Evolutionary conservation across 2,797 vertebrate genomes (phyloP).

Genomic region (Cyprinella venusta): DNA sequence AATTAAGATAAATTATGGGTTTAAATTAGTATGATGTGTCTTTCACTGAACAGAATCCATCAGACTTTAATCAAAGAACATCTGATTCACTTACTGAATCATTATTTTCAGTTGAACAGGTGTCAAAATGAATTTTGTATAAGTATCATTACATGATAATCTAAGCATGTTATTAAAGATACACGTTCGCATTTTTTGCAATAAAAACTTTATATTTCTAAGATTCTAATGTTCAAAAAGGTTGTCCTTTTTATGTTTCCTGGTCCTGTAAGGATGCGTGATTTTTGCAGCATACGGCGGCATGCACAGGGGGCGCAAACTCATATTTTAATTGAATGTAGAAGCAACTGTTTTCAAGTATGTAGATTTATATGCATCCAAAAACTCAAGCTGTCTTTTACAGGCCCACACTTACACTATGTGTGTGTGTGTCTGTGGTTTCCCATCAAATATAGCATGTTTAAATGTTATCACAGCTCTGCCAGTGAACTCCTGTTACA

Average conservation of each 20-base stretch:
- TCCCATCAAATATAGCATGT: constrained; percentile 38
- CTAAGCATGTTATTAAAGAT: background rate
- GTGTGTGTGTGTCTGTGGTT: background rate
- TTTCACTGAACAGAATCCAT: background rate
- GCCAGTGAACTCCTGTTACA: constrained; percentile 45
- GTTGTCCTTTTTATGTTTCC: constrained; percentile 1
- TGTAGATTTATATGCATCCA: constrained; percentile 29
- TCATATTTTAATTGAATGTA: constrained; percentile 34
- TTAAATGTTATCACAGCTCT: constrained; percentile 35
- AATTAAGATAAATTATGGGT: background rate
- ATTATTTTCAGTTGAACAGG: background rate
- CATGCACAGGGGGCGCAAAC: constrained; percentile 11
- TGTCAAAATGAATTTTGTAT: background rate
- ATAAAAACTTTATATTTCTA: background rate
- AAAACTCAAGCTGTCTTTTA: constrained; percentile 22
- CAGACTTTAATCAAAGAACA: background rate
- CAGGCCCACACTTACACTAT: background rate
- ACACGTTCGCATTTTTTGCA: background rate
- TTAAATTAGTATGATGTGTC: background rate
- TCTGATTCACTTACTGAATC: background rate
- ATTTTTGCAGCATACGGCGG: constrained; percentile 6
- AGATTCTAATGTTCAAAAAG: background rate
- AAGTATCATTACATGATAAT: background rate
- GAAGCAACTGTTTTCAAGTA: constrained; percentile 27
- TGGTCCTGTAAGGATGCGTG: background rate